Evolutionary conservation across 2,797 vertebrate genomes (phyloP).

Genomic region (Brotula barbata): DNA sequence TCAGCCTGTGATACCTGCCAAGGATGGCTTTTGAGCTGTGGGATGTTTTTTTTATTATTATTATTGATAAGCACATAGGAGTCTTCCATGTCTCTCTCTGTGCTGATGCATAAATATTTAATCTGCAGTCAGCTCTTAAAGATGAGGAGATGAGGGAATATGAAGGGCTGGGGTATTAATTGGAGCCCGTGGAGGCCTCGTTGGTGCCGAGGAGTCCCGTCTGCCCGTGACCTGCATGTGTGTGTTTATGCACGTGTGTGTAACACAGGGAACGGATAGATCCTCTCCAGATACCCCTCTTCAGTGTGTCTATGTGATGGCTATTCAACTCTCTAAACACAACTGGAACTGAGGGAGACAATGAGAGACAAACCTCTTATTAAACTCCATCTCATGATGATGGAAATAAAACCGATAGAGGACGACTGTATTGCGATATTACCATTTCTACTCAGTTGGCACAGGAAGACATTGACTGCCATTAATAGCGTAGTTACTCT

Average conservation of each 20-base stretch:
- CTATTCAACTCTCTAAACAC: conserved; percentile 42
- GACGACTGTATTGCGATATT: too few relatives aligned
- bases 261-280: conserved; percentile 33
- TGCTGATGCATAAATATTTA: conserved; percentile 80
- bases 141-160: conserved; percentile 73
- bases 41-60: conserved; percentile 59
- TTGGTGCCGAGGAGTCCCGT: conserved; percentile 76
- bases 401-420: too few relatives aligned
- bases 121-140: conserved; percentile 76
- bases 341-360: conserved; percentile 15
- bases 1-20: conserved; percentile 37
- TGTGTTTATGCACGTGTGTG: conserved; percentile 13
- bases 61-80: conserved; percentile 74
- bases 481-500: too few relatives aligned
- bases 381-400: too few relatives aligned
- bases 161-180: conserved; percentile 76
- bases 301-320: conserved; percentile 44
- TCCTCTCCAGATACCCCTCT: conserved; percentile 57
- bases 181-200: conserved; percentile 68
- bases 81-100: conserved; percentile 61
- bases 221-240: conserved; percentile 27
- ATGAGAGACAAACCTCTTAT: too few relatives aligned
- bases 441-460: too few relatives aligned
- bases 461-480: too few relatives aligned
- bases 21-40: conserved; percentile 50